phyloP scores from a whole-genome alignment of 2,888 invertebrate species.

The Drosophila multiciliata region DNA sequence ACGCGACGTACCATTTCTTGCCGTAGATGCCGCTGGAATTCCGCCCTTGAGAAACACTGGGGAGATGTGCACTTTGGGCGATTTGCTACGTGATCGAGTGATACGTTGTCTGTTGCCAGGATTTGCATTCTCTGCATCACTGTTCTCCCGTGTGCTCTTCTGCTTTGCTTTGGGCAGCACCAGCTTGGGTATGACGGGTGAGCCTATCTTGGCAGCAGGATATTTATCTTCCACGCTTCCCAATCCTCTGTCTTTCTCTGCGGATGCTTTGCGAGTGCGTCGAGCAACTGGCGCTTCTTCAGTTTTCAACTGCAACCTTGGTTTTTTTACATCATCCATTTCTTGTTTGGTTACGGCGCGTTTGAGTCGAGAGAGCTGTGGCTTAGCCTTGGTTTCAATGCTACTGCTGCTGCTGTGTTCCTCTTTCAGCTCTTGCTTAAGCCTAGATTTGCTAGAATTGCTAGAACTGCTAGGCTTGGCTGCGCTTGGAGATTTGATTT shows the following conservation, averaged over 20 bases:
- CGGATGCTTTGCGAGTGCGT: conserved; percentile 63
- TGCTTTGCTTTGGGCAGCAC: conserved; percentile 53
- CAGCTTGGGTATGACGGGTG: conserved; percentile 71
- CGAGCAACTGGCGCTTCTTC: conserved; percentile 57
- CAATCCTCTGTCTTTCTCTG: conserved; percentile 14
- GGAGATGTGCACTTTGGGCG: conserved; percentile 78
- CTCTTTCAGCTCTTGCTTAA: neutral
- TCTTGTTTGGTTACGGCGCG: conserved; percentile 17
- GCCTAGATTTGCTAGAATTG: conserved; percentile 5
- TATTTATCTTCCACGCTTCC: neutral
- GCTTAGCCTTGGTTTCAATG: conserved; percentile 19
- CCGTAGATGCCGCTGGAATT: neutral
- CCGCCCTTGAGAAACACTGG: conserved; percentile 64
- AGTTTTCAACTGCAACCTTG: conserved; percentile 20
- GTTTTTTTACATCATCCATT: conserved; percentile 37
- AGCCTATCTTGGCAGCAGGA: conserved; percentile 55
- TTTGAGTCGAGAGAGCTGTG: conserved; percentile 45
- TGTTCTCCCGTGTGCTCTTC: conserved; percentile 44
- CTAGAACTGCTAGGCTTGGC: conserved; percentile 12
- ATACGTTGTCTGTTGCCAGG: conserved; percentile 25
- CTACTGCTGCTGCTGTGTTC: neutral
- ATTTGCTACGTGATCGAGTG: conserved; percentile 71
- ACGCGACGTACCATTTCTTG: no score
- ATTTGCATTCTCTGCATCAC: conserved; percentile 44
- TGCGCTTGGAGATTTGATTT: conserved; percentile 5